Evolutionary conservation across 2,888 invertebrate species (phyloP), one percentile per base, ranked within the genome.

Genomic region (Ectropis crepuscularia): DNA sequence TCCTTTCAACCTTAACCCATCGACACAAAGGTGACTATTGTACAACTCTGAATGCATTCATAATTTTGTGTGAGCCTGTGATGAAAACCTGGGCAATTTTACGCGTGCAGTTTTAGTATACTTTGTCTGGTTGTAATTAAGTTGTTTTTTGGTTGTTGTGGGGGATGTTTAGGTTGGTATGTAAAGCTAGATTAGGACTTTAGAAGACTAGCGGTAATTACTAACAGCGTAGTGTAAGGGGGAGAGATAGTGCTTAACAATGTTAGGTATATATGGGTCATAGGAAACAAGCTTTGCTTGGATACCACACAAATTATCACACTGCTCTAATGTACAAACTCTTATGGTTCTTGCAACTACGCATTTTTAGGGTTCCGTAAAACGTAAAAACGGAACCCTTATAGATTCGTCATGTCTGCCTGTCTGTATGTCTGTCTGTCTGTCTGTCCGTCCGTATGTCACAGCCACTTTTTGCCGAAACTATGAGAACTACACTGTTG

Each of bases 161-260:
- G n/a, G n/a, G 41, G n/a, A 16, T 9, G 8, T 8, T 38, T 36
- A 16, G 42, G 38, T 47, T n/a, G 39, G 12, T 12, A 10, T 45
- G 47, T 41, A 46, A 46, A 54, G 61, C 62, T 63, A 71, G 67
- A 68, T 71, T 65, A 63, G 62, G 61, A 61, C 49, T 57, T 64
- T 61, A 62, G 62, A 62, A 65, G 58, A 47, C 67, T 46, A 57
- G 64, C 57, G 36, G 55, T 67, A 55, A 57, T 64, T 57, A 53
- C 60, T 57, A 58, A 57, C 54, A 46, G 9, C 50, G 54, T 53
- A 43, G 54, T 59, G 47, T 64, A 48, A 45, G 47, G 28, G 49
- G 1, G n/a, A 46, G 57, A 60, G 42, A 54, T 37, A 36, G 58
- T 37, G 16, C 16, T 28, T 48, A 39, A 55, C 38, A 28, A 47